Conservation (phyloP, 2,888 invertebrate genomes). For the Exephanes ischioxanthus region DNA sequence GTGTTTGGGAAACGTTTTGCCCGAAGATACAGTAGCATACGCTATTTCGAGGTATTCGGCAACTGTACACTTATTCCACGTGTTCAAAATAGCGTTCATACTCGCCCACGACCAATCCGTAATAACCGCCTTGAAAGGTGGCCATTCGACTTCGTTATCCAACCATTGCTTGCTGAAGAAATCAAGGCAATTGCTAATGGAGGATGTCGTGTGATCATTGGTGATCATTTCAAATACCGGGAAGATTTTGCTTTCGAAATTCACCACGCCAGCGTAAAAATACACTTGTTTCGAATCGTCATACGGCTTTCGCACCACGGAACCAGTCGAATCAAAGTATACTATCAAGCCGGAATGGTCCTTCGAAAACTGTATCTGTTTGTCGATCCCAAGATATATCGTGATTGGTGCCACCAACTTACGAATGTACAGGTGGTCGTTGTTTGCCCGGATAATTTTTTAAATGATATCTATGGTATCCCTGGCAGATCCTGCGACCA, state of each 20-base stretch:
- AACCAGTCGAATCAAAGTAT: slow-evolving; percentile 49
- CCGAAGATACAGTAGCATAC: slow-evolving; percentile 14
- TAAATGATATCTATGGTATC: slow-evolving; percentile 32
- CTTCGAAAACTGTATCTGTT: slow-evolving; percentile 54
- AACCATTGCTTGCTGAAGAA: slow-evolving; percentile 36
- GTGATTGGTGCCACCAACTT: slow-evolving; percentile 44
- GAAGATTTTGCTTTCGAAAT: slow-evolving; percentile 30
- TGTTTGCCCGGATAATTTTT: slow-evolving; percentile 17
- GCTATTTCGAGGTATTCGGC: slow-evolving; percentile 41
- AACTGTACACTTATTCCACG: slow-evolving; percentile 54
- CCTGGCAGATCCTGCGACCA: too few species aligned
- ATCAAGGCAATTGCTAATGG: slow-evolving; percentile 37
- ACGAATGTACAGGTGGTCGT: slow-evolving; percentile 49
- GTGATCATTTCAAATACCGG: slow-evolving; percentile 51
- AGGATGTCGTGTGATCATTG: slow-evolving; percentile 48
- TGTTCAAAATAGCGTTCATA: slow-evolving; percentile 48
- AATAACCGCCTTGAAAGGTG: slow-evolving; percentile 48
- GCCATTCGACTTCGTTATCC: slow-evolving; percentile 48
- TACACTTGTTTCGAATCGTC: slow-evolving; percentile 14
- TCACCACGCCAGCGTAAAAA: slow-evolving; percentile 51
- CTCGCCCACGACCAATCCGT: too few species aligned
- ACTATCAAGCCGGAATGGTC: slow-evolving; percentile 8
- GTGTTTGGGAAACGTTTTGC: neutral
- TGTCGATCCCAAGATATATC: slow-evolving; percentile 44
- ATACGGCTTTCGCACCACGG: slow-evolving; percentile 36